phyloP scores from a whole-genome alignment of 1,140 invertebrate species.

The Argopecten irradians region DNA sequence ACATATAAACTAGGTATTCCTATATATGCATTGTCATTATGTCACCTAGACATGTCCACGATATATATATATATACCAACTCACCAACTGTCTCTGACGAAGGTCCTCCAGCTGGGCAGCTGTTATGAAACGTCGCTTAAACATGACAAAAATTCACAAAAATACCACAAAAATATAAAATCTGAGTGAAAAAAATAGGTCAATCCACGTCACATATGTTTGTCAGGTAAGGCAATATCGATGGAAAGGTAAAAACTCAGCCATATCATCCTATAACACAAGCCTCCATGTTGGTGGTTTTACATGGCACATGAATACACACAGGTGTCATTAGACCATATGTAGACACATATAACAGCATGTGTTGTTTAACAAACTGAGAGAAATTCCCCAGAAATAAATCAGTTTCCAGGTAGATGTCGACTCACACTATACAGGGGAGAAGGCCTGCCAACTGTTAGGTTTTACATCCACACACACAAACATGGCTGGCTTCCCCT shows the following conservation, averaged over 20 bases:
- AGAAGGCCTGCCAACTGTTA: not conserved
- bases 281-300: not conserved
- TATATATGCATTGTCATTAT: too few relatives aligned
- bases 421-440: not conserved
- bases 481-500: slow-evolving; percentile 1
- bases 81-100: slow-evolving; percentile 7
- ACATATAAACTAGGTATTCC: too few relatives aligned
- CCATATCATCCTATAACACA: not conserved
- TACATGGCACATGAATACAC: not conserved
- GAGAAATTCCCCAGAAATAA: not conserved
- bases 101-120: slow-evolving; percentile 19
- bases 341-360: not conserved
- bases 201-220: not conserved
- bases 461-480: not conserved
- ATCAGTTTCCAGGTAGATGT: not conserved
- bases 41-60: not conserved
- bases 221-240: not conserved
- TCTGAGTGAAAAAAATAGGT: slow-evolving; percentile 8
- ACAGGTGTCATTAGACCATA: not conserved
- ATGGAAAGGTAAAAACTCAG: not conserved
- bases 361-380: not conserved
- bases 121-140: slow-evolving; percentile 17
- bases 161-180: not conserved
- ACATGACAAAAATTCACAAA: not conserved
- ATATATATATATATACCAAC: not conserved